phyloP scores from a whole-genome alignment of 1,140 invertebrate species.

The Elysia chlorotica region DNA sequence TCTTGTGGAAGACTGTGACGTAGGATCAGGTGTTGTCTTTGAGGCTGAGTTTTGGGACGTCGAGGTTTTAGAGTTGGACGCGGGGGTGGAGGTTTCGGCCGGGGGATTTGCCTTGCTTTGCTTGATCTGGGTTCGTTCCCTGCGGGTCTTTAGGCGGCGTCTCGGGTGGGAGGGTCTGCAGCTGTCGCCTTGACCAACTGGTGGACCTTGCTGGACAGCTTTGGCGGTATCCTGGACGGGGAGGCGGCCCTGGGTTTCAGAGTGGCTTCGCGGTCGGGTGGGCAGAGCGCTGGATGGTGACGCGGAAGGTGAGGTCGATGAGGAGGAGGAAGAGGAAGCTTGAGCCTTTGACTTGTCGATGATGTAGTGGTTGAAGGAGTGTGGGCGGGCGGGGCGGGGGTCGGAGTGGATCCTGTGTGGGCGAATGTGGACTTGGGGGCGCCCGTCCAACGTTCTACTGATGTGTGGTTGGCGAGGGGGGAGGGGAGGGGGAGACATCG shows the following conservation, averaged over 20 bases:
- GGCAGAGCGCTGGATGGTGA: no score
- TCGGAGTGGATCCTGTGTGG: slow-evolving; percentile 2
- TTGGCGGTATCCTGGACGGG: no score
- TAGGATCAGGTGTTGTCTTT: no score
- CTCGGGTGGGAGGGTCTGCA: not conserved
- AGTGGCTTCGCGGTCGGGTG: slow-evolving; percentile 1
- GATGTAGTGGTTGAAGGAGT: slow-evolving; percentile 22
- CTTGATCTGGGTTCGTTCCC: not conserved
- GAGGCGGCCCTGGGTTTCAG: not conserved
- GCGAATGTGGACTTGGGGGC: slow-evolving; percentile 1
- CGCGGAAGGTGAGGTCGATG: not conserved
- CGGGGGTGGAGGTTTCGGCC: no score
- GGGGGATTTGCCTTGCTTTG: not conserved
- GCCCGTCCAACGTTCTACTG: slow-evolving; percentile 3
- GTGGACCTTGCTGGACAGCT: no score
- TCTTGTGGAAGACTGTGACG: no score
- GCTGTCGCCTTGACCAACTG: no score
- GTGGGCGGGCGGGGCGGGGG: not conserved
- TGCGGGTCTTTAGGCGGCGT: slow-evolving; percentile 4
- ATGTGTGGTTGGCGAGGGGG: slow-evolving; percentile 16
- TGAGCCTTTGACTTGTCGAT: slow-evolving; percentile 5
- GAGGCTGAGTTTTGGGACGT: no score
- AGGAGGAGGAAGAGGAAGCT: not conserved
- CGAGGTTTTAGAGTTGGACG: no score
- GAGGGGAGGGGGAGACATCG: slow-evolving; percentile 5